Conservation (phyloP, 2,888 invertebrate genomes). For the Caenorhabditis drosophilae region DNA sequence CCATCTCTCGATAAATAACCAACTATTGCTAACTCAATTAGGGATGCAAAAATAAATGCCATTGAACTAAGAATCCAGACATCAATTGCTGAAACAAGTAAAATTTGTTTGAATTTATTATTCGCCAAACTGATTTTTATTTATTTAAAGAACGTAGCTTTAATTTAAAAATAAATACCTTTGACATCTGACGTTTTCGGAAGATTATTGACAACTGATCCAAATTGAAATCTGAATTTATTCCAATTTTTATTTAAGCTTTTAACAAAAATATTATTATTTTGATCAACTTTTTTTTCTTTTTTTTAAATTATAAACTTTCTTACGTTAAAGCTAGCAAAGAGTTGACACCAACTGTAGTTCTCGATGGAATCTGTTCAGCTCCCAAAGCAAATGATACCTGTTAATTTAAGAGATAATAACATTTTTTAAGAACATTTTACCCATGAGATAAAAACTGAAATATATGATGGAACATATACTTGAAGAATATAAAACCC, state of each 20-base stretch:
- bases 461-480: slow-evolving; percentile 68
- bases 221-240: slow-evolving; percentile 63
- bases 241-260: neutral
- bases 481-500: slow-evolving; percentile 68
- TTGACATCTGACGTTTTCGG: slow-evolving; percentile 69
- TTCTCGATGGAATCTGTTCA: slow-evolving; percentile 67
- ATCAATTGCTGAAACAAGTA: slow-evolving; percentile 60
- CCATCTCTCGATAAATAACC: slow-evolving; percentile 62
- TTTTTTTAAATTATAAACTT: too few relatives aligned
- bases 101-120: neutral
- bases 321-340: slow-evolving; percentile 58
- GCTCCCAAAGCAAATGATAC: slow-evolving; percentile 68
- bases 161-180: slow-evolving; percentile 12
- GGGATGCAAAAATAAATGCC: slow-evolving; percentile 68
- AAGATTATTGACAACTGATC: slow-evolving; percentile 67
- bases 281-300: too few relatives aligned
- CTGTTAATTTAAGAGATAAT: slow-evolving; percentile 20
- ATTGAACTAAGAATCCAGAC: slow-evolving; percentile 68
- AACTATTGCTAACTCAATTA: slow-evolving; percentile 67
- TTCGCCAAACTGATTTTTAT: neutral
- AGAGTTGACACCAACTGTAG: slow-evolving; percentile 69
- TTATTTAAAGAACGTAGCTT: neutral
- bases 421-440: slow-evolving; percentile 13
- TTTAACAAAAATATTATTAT: too few relatives aligned
- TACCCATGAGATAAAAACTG: slow-evolving; percentile 67